Evolutionary conservation across 2,888 invertebrate genomes (phyloP).

Genomic region (Tipula confusa): DNA sequence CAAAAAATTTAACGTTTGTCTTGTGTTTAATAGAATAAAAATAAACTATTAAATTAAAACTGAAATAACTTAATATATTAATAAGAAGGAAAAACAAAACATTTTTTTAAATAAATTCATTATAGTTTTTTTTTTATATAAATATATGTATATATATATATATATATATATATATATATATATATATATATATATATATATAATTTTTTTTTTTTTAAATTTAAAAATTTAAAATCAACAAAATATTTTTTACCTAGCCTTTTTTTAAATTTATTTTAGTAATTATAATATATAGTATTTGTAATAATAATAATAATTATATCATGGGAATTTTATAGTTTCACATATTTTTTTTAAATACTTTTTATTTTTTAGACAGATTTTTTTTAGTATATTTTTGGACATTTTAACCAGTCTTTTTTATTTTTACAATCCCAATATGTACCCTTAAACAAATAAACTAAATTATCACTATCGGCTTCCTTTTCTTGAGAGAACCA

Average conservation of each 20-base stretch:
- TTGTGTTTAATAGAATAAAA: neutral
- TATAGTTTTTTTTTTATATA: no score
- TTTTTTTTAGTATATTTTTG: conserved; percentile 64
- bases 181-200: no score
- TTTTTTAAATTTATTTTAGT: neutral
- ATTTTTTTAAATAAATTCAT: neutral
- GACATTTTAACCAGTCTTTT: conserved; percentile 86
- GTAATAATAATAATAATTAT: neutral
- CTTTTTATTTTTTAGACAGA: conserved; percentile 31
- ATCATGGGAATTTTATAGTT: neutral
- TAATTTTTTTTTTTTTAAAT: no score
- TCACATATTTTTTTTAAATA: conserved; percentile 1
- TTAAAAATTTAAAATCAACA: conserved; percentile 3
- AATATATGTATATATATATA: no score
- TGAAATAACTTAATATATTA: neutral
- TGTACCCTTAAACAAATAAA: conserved; percentile 76
- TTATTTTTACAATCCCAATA: conserved; percentile 92
- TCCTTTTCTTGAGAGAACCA: conserved; percentile 90
- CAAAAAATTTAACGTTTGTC: neutral
- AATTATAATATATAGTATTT: neutral
- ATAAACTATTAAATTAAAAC: neutral
- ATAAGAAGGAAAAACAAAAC: neutral
- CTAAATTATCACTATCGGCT: conserved; percentile 59
- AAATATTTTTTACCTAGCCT: conserved; percentile 12
- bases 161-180: no score